Percentiles rank a stretch among this genome's conserved stretches.
Evolutionary conservation across 2,888 invertebrate genomes (phyloP).

Genomic region (Hanleya hanleyi): DNA sequence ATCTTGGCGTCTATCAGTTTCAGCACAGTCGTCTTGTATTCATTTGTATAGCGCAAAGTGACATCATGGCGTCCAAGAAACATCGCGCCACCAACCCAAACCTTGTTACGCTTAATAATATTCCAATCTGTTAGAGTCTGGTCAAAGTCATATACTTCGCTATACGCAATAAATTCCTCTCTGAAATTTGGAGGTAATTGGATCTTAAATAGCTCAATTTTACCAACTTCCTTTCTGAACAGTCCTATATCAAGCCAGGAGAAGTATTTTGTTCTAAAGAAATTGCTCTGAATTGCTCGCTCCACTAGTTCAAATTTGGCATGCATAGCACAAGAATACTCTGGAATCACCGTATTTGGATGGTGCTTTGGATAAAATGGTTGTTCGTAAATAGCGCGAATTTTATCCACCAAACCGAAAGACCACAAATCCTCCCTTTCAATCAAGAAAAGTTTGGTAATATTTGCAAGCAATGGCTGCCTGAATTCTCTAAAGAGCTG

Average conservation of each 20-base stretch:
- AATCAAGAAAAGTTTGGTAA: constrained; percentile 35
- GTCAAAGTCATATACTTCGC: neutral
- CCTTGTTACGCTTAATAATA: neutral
- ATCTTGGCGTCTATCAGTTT: neutral
- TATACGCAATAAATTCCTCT: neutral
- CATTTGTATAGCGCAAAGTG: neutral
- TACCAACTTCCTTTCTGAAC: constrained; percentile 20
- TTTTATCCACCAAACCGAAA: constrained; percentile 35
- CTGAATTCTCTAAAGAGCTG: constrained; percentile 27
- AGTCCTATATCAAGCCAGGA: constrained; percentile 55
- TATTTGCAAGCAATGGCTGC: constrained; percentile 18
- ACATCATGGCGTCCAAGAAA: neutral
- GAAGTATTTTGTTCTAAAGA: constrained; percentile 41
- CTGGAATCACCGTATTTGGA: constrained; percentile 52
- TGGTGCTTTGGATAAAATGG: constrained; percentile 45
- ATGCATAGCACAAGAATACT: constrained; percentile 49
- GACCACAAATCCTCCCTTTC: constrained; percentile 41
- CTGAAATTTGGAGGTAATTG: neutral
- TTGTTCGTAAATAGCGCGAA: constrained; percentile 33
- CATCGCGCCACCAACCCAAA: neutral
- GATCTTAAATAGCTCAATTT: neutral
- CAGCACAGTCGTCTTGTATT: neutral
- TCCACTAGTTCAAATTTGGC: constrained; percentile 47
- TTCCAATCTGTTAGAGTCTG: neutral
- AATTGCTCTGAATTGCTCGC: constrained; percentile 31